Percentiles rank a stretch among this genome's conserved stretches.
phyloP scores from a whole-genome alignment of 1,140 invertebrate genomes.

The Drosophila dunni region DNA sequence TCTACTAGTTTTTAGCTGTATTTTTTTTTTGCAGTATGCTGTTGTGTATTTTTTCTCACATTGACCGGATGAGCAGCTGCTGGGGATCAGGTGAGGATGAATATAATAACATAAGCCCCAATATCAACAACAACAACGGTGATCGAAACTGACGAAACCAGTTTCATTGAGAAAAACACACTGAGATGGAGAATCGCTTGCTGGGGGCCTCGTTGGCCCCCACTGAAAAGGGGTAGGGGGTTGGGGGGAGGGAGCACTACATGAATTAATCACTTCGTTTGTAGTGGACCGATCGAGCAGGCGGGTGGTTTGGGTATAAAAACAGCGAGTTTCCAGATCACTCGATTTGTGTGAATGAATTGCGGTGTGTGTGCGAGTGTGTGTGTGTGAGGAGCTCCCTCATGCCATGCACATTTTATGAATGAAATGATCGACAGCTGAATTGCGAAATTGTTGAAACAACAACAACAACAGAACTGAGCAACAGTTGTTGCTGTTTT shows the following conservation, averaged over 20 bases:
- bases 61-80: slow-evolving; percentile 83
- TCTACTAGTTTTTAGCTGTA: slow-evolving; percentile 9
- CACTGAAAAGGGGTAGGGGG: neutral
- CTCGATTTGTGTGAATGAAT: slow-evolving; percentile 53
- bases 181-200: slow-evolving; percentile 48
- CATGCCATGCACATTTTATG: slow-evolving; percentile 71
- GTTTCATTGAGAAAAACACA: slow-evolving; percentile 77
- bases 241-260: slow-evolving; percentile 55
- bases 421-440: slow-evolving; percentile 84
- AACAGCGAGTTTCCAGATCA: slow-evolving; percentile 75
- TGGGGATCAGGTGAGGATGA: slow-evolving; percentile 83
- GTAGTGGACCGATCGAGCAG: slow-evolving; percentile 69
- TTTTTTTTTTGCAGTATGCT: slow-evolving; percentile 36
- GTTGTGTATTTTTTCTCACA: slow-evolving; percentile 76
- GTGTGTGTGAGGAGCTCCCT: slow-evolving; percentile 33
- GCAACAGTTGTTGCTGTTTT: slow-evolving; percentile 31
- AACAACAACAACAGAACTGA: slow-evolving; percentile 28
- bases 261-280: slow-evolving; percentile 83
- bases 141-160: slow-evolving; percentile 75
- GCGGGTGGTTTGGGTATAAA: slow-evolving; percentile 59
- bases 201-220: slow-evolving; percentile 40
- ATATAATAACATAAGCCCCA: slow-evolving; percentile 83
- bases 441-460: slow-evolving; percentile 79
- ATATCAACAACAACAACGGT: slow-evolving; percentile 68
- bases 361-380: slow-evolving; percentile 11